Conservation (phyloP, 2,113 vertebrate genomes). For the Bolborhynchus lineola region DNA sequence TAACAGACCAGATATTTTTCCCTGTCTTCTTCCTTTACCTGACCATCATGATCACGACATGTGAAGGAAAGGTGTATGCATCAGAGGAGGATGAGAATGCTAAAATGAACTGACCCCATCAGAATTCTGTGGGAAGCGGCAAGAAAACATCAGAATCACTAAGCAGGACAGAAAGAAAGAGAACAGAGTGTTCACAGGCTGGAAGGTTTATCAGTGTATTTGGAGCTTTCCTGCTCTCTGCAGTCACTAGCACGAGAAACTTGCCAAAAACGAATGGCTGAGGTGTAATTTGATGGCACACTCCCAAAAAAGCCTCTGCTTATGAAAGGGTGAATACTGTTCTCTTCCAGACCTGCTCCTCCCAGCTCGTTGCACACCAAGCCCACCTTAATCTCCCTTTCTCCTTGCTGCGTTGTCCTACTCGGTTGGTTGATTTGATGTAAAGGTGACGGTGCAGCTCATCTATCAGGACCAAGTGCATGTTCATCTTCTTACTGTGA, state of each 20-base stretch:
- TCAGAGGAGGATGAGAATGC: background rate
- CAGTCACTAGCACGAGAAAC: background rate
- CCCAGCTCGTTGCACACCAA: background rate
- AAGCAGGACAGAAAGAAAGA: rapidly evolving
- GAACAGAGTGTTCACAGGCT: background rate
- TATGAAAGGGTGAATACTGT: rapidly evolving
- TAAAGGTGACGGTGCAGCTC: slow-evolving; percentile 96
- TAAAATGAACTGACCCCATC: background rate
- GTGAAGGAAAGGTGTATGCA: background rate
- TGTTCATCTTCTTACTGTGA: slow-evolving; percentile 97
- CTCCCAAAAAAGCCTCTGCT: background rate
- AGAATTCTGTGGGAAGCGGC: background rate
- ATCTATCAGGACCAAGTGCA: slow-evolving; percentile 94
- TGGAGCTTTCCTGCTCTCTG: background rate
- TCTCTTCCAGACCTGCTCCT: background rate
- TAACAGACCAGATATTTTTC: background rate
- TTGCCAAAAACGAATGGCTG: background rate
- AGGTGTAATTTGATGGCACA: background rate
- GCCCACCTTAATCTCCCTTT: slow-evolving; percentile 76
- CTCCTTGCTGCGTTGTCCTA: slow-evolving; percentile 84
- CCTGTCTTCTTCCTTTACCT: background rate
- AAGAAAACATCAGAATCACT: background rate
- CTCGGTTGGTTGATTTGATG: slow-evolving; percentile 92
- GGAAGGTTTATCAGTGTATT: rapidly evolving
- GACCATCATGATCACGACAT: rapidly evolving